Base-by-base conservation (phyloP, 1,140 invertebrate genomes). In the Drosophila bocqueti region DNA sequence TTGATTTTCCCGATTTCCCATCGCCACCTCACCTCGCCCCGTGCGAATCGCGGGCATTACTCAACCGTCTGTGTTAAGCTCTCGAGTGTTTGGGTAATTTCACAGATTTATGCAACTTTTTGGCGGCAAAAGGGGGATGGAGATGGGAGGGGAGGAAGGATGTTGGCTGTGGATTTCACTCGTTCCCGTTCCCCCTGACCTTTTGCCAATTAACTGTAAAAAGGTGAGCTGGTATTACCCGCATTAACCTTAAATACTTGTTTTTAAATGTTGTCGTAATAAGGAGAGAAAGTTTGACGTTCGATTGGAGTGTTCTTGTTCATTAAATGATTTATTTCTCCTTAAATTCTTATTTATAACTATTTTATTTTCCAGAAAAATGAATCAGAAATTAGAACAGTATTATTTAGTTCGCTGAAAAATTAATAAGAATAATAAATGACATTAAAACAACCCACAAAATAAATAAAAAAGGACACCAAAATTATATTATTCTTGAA, bases 51-150 rank as follows among this genome's bases (percentile, higher is more conserved):
- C 18, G 24, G 38, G 67, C 36, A 72, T 72, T 60, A 72, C 54
- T 50, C 69, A 61, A 60, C 69, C 67, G 46, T 43, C 67, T 73
- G 69, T 45, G 64, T 38, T 52, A 57, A 77, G 75, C 74, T 68
- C 29, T 72, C 69, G 83, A 65, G 65, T 76, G 66, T 64, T 63
- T 57, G 67, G 31, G 64, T 79, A 83, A 83, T 86, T 87, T 68
- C 55, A 61, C 67, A 66, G 71, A 87, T 80, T 86, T 87, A 74
- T 76, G 76, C 76, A 86, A 58, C 79, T 76, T 82, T 79, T 43
- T 43, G 69, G 54, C 36, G 54, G 67, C 24, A 29, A 36, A 71
- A 26, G 3, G 9, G 4, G 24, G 9, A 11, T 11, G 10, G 26
- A 29, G 45, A 5, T 7, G 45, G 4, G 2, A 1, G 49, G 16